A percentile compares a stretch with the other conserved stretches of the same genome.
Conservation (phyloP, 2,113 vertebrate species). For the Donacobius atricapilla region DNA sequence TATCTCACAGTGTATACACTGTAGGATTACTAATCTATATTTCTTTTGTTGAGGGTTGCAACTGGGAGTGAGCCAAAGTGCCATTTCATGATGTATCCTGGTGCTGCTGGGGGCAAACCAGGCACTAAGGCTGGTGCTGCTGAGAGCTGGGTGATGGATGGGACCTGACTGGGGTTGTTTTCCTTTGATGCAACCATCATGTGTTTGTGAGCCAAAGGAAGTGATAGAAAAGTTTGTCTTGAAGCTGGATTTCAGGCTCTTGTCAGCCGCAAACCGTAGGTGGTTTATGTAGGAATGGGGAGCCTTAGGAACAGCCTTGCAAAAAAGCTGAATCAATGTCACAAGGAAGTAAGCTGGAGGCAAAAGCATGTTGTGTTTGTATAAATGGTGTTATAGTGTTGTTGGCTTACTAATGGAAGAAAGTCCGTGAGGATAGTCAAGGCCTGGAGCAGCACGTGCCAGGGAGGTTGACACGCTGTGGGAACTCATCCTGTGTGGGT, state of each 20-base stretch:
- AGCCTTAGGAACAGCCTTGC: not conserved
- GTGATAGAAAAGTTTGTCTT: not conserved
- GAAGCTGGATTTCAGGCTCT: not conserved
- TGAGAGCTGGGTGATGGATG: rapidly evolving
- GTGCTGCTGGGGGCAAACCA: rapidly evolving
- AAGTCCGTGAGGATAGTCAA: not conserved
- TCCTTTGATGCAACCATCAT: rapidly evolving
- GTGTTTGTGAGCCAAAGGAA: not conserved
- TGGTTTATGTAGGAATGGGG: not conserved
- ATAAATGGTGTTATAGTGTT: rapidly evolving
- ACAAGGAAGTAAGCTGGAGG: not conserved
- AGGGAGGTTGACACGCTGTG: rapidly evolving
- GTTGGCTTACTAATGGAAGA: not conserved
- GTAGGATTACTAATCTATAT: not conserved
- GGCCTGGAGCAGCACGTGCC: not conserved
- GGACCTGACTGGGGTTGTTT: not conserved
- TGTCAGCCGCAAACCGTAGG: not conserved
- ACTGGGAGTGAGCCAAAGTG: not conserved
- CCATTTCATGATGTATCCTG: rapidly evolving
- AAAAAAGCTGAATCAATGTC: not conserved
- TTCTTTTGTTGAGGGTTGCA: not conserved
- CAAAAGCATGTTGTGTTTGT: not conserved
- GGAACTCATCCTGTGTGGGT: not conserved
- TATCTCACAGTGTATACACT: rapidly evolving
- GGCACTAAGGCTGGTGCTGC: not conserved